Conservation (phyloP, 2,888 invertebrate genomes). For the Dryomyza anilis region DNA sequence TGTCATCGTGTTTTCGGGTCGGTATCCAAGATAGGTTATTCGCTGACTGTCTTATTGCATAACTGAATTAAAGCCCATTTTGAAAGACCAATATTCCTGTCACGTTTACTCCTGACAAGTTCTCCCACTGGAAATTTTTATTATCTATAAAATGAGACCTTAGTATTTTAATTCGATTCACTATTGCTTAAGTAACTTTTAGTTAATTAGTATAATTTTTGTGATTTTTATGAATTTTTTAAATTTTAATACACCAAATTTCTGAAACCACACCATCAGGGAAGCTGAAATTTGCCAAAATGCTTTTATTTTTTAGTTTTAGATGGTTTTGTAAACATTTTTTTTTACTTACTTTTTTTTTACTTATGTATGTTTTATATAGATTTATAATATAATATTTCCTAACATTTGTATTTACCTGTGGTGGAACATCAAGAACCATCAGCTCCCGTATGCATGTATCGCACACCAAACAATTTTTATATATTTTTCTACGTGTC, state of each 20-base stretch:
- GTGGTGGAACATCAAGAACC: conserved; percentile 62
- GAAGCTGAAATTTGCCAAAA: too few relatives aligned
- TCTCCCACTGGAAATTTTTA: background rate
- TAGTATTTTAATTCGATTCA: too few relatives aligned
- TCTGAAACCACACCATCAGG: too few relatives aligned
- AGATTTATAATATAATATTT: background rate
- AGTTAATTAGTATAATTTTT: too few relatives aligned
- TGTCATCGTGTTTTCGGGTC: too few relatives aligned
- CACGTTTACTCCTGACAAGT: background rate
- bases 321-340: background rate
- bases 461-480: conserved; percentile 62
- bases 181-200: background rate
- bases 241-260: too few relatives aligned
- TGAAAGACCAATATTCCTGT: too few relatives aligned
- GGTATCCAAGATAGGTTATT: too few relatives aligned
- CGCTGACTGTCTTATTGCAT: too few relatives aligned
- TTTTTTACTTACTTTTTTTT: too few relatives aligned
- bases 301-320: background rate
- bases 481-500: conserved; percentile 59
- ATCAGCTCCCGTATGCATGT: conserved; percentile 62
- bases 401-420: conserved; percentile 48
- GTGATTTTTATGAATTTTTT: too few relatives aligned
- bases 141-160: background rate
- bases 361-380: background rate
- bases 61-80: too few relatives aligned